phyloP scores from a whole-genome alignment of 2,113 vertebrate genomes.

The Nothobranchius furzeri region DNA sequence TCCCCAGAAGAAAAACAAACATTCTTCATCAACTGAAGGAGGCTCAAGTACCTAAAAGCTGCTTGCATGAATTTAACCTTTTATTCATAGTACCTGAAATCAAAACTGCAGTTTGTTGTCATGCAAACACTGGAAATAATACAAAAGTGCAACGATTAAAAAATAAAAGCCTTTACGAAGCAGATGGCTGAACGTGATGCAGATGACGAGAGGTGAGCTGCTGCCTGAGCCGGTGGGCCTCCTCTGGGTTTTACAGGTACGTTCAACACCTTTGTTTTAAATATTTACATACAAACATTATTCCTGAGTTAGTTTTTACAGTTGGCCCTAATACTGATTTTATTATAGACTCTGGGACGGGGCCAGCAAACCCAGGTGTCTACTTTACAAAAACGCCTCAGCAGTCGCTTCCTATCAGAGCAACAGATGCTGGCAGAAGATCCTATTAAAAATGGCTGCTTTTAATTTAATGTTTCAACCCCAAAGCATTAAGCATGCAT shows the following conservation, averaged over 20 bases:
- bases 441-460: constrained; percentile 10
- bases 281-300: constrained; percentile 38
- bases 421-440: neutral
- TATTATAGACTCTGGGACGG: constrained; percentile 43
- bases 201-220: neutral
- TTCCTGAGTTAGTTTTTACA: constrained; percentile 74
- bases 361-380: constrained; percentile 57
- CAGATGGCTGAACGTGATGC: constrained; percentile 28
- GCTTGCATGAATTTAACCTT: constrained; percentile 26
- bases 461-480: constrained; percentile 20
- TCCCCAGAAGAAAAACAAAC: constrained; percentile 26
- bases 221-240: neutral
- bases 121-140: constrained; percentile 37
- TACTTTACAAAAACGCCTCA: constrained; percentile 27
- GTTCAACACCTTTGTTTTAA: constrained; percentile 35
- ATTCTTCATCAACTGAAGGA: constrained; percentile 64
- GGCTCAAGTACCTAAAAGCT: constrained; percentile 57
- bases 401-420: constrained; percentile 22
- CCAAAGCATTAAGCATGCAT: constrained; percentile 21
- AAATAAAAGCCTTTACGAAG: constrained; percentile 53
- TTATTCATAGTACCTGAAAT: constrained; percentile 67
- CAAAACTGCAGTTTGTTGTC: constrained; percentile 38
- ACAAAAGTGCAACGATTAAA: constrained; percentile 57
- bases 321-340: constrained; percentile 68
- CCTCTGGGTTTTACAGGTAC: constrained; percentile 15